These are phyloP conservation scores for Papilio aristodemus DNA, from an alignment of 1,140 invertebrate genomes.

Conservation along the genomic window DNA sequence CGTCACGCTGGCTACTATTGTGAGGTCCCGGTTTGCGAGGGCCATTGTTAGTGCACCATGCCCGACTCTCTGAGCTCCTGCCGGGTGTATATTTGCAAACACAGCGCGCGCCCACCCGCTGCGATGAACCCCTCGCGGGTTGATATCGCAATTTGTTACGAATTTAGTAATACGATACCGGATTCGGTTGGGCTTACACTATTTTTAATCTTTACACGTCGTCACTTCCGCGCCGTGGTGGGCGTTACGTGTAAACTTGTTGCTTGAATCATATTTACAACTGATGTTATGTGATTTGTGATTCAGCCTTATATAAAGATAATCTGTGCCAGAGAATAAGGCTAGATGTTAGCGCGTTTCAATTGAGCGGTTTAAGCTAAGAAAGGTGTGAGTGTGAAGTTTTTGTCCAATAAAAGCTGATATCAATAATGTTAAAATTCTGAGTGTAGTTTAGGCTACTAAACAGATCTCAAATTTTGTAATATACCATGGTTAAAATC, in stretches of 20 bases:
- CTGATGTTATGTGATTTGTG: not conserved
- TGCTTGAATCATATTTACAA: not conserved
- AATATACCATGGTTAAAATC: no score
- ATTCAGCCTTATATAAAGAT: not conserved
- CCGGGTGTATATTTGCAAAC: slow-evolving; percentile 74
- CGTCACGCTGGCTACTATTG: slow-evolving; percentile 65
- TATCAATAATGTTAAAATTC: no score
- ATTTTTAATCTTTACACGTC: slow-evolving; percentile 24
- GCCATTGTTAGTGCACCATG: slow-evolving; percentile 39
- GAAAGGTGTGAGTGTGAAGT: no score
- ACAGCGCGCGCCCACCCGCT: slow-evolving; percentile 53
- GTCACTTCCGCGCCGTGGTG: slow-evolving; percentile 3
- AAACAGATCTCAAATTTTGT: no score
- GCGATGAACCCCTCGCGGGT: slow-evolving; percentile 46
- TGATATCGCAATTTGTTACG: slow-evolving; percentile 65
- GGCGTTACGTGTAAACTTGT: slow-evolving; percentile 20
- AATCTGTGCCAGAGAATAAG: no score
- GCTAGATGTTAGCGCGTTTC: no score
- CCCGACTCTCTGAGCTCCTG: slow-evolving; percentile 41
- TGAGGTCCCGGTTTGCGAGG: slow-evolving; percentile 47
- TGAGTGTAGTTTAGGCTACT: no score
- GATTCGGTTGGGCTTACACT: not conserved
- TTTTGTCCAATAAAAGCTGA: no score
- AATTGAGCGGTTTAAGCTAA: no score
- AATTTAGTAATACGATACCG: slow-evolving; percentile 58